Percentiles rank a stretch among this genome's conserved stretches.
Evolutionary conservation across 2,113 vertebrate species (phyloP).

Genomic region (Hippocampus mohnikei): DNA sequence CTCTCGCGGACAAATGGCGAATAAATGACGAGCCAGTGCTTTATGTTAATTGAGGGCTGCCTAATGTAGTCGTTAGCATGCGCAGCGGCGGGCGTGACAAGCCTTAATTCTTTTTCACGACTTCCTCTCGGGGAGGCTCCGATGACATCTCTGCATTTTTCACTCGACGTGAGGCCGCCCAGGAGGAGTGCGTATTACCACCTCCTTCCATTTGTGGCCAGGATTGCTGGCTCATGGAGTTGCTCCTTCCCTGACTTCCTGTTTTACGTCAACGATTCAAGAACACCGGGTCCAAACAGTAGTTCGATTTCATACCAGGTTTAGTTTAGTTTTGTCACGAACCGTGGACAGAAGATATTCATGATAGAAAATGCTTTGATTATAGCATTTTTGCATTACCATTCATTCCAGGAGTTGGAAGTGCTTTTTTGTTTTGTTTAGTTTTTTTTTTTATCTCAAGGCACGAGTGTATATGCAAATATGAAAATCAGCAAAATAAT

Average conservation of each 20-base stretch:
- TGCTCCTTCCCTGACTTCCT: not conserved
- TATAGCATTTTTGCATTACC: too few species aligned
- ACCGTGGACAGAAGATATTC: not conserved
- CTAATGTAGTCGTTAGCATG: slow-evolving; percentile 69
- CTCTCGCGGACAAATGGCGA: slow-evolving; percentile 47
- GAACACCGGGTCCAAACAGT: not conserved
- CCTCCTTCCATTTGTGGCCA: not conserved
- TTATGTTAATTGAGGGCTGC: slow-evolving; percentile 63
- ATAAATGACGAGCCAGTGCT: slow-evolving; percentile 55
- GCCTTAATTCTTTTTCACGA: slow-evolving; percentile 64
- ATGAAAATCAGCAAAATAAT: too few species aligned
- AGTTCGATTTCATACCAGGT: not conserved
- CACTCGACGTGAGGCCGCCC: slow-evolving; percentile 31
- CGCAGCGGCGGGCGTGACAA: slow-evolving; percentile 42
- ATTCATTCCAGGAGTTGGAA: too few species aligned
- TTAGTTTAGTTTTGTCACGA: not conserved
- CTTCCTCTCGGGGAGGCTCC: slow-evolving; percentile 57
- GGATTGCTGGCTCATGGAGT: not conserved
- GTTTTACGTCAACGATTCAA: not conserved
- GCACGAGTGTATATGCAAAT: too few species aligned
- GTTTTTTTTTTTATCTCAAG: too few species aligned
- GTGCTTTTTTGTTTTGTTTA: too few species aligned
- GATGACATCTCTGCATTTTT: slow-evolving; percentile 62
- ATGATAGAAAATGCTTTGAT: too few species aligned
- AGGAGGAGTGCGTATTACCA: not conserved